Base-by-base conservation (phyloP, 2,113 vertebrate species). In the Struthio camelus region DNA sequence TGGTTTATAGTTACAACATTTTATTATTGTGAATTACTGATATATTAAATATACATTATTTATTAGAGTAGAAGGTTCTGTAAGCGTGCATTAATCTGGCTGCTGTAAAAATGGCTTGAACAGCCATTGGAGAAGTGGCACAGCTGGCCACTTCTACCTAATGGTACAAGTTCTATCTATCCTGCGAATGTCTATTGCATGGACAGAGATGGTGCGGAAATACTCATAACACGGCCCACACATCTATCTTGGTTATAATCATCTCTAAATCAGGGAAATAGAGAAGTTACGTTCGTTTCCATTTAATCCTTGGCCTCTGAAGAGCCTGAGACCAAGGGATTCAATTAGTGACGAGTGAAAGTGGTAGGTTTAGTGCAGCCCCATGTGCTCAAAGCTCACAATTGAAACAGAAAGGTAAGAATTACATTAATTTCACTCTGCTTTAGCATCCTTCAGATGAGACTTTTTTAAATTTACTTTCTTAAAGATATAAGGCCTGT, bases 251-350 rank as follows among this genome's bases (percentile, higher is more conserved):
- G 46, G 64, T 56, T 70, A 90, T 70, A 50, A 30, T 70, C 67
- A 70, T 65, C 38, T 88, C 40, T 83, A 67, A 70, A 89, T 61
- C 30, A 62, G 24, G 46, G 71, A 88, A 90, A 88, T 5, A 67
- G 75, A 42, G 28, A 65, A 62, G 24, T 85, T 85, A 54, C 30
- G 30, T 89, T 87, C 34, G 16, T 30, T 89, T 90, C 66, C 32
- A 42, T 87, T 87, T 93, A 84, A 81, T 93, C 65, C 48, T 90
- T 88, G 90, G 85, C 85, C 79, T 80, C 25, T 72, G 46, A 79
- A 54, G 48, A 90, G 38, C 46, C 28, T 46, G 48, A 38, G 71
- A 42, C 27, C 3, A 30, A 50, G 42, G 65, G 56, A 85, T 89
- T 81, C 42, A 58, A 6, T 89, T 78, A 93, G 34, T 28, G 75